phyloP scores from a whole-genome alignment of 2,797 vertebrate species.

The Tachyglossus aculeatus region DNA sequence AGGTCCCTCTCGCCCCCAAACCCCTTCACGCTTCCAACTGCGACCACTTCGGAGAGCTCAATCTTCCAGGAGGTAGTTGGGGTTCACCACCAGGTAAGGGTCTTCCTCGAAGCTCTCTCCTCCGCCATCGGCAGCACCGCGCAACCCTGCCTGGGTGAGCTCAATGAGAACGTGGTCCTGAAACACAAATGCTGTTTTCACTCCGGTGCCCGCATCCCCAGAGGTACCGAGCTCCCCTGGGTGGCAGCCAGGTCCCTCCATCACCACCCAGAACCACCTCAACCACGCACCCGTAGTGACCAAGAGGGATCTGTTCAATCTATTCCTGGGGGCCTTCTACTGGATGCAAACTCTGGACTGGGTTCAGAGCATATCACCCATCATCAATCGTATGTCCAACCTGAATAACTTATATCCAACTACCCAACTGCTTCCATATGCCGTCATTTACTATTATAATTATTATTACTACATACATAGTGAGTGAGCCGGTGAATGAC shows the following conservation, averaged over 20 bases:
- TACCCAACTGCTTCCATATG: constrained; percentile 1
- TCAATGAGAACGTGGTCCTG: constrained; percentile 98
- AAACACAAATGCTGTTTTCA: constrained; percentile 29
- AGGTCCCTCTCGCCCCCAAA: too few relatives aligned
- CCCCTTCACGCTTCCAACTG: not conserved
- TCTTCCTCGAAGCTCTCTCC: constrained; percentile 80
- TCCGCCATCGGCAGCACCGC: constrained; percentile 76
- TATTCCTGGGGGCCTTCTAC: too few relatives aligned
- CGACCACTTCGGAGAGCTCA: constrained; percentile 59
- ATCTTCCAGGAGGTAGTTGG: constrained; percentile 94
- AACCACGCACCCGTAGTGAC: too few relatives aligned
- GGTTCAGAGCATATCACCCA: too few relatives aligned
- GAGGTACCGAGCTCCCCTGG: too few relatives aligned
- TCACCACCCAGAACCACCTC: too few relatives aligned
- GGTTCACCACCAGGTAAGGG: constrained; percentile 92
- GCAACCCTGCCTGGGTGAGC: constrained; percentile 87
- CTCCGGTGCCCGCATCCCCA: constrained; percentile 1
- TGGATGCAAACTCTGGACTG: too few relatives aligned
- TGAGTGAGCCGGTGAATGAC: constrained; percentile 93
- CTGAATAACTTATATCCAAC: too few relatives aligned
- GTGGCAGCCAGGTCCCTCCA: too few relatives aligned
- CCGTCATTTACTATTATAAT: not conserved
- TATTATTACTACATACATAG: constrained; percentile 82
- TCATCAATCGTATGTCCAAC: too few relatives aligned
- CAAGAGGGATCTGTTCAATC: too few relatives aligned